phyloP scores from a whole-genome alignment of 2,113 vertebrate species.

The Macaca fascicularis region T2T-MFA8v1.1 NC_088376.1:19280001-19280500 shows the following conservation, averaged over 20 bases:
- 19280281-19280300: slow-evolving; percentile 24
- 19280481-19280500: slow-evolving; percentile 69
- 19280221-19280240: background rate
- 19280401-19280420: background rate
- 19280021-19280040: background rate
- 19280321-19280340: slow-evolving; percentile 8
- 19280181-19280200: background rate
- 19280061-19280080: background rate
- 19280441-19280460: background rate
- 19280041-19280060: background rate
- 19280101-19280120: background rate
- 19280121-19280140: no score
- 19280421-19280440: slow-evolving; percentile 31
- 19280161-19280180: background rate
- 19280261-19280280: slow-evolving; percentile 46
- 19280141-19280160: background rate
- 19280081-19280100: background rate
- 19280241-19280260: background rate
- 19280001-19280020: slow-evolving; percentile 2
- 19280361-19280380: slow-evolving; percentile 6
- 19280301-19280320: slow-evolving; percentile 48
- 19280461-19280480: slow-evolving; percentile 12
- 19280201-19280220: background rate
- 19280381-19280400: slow-evolving; percentile 9
- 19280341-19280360: slow-evolving; percentile 54